These are phyloP conservation scores for Dolomedes plantarius DNA, from an alignment of 2,888 invertebrate species.

Conservation along the genomic window DNA sequence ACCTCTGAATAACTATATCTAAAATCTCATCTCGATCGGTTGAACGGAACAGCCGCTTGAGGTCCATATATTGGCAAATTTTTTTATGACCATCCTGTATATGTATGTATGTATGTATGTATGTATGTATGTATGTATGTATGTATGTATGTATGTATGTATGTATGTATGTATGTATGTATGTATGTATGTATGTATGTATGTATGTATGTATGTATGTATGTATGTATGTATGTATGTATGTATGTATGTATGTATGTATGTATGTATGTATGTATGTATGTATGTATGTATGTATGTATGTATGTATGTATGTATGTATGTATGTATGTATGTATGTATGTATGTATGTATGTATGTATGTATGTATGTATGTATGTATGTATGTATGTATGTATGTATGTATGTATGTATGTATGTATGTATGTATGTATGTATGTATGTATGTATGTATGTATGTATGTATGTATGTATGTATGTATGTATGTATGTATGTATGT, in stretches of 20 bases:
- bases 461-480: neutral
- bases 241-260: conserved; percentile 1
- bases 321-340: neutral
- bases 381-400: neutral
- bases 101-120: too few relatives aligned
- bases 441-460: neutral
- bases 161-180: too few relatives aligned
- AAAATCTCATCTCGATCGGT: too few relatives aligned
- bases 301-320: neutral
- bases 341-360: neutral
- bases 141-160: too few relatives aligned
- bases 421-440: neutral
- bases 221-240: neutral
- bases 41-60: too few relatives aligned
- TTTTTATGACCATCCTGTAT: too few relatives aligned
- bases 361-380: neutral
- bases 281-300: neutral
- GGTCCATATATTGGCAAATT: too few relatives aligned
- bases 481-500: neutral
- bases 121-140: too few relatives aligned
- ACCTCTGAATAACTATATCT: too few relatives aligned
- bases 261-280: neutral
- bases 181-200: too few relatives aligned
- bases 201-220: too few relatives aligned
- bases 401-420: neutral